These are phyloP conservation scores for Vanessa atalanta DNA, from an alignment of 1,140 invertebrate species.

Conservation along the genomic window DNA sequence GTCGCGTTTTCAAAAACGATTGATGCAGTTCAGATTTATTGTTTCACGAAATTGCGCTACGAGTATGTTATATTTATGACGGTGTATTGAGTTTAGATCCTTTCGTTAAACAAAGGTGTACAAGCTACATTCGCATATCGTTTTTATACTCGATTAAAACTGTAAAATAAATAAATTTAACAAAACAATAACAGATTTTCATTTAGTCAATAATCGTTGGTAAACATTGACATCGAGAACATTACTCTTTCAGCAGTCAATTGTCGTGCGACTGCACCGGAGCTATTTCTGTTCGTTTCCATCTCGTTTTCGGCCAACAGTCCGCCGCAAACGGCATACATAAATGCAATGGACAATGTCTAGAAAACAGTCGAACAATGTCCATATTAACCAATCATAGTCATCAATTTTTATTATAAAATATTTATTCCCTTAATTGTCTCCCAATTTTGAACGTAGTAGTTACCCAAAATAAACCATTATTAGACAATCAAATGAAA, in stretches of 20 bases:
- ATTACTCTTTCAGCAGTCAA: constrained; percentile 47
- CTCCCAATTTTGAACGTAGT: too few species aligned
- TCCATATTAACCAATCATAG: background rate
- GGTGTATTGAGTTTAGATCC: background rate
- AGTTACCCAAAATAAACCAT: background rate
- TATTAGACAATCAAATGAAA: constrained; percentile 15
- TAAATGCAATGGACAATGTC: constrained; percentile 33
- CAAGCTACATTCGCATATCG: background rate
- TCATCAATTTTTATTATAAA: background rate
- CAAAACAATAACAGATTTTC: background rate
- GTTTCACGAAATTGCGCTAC: constrained; percentile 4
- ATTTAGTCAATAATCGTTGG: background rate
- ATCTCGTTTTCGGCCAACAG: constrained; percentile 52
- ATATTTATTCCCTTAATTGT: too few species aligned
- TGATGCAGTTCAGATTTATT: constrained; percentile 15
- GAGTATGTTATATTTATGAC: background rate
- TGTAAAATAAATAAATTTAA: background rate
- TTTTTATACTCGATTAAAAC: background rate
- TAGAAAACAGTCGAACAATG: constrained; percentile 13
- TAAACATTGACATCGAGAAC: constrained; percentile 24
- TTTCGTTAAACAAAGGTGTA: background rate
- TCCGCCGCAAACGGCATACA: constrained; percentile 49
- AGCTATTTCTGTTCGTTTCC: constrained; percentile 55
- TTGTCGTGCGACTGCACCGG: constrained; percentile 53
- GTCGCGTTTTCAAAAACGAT: constrained; percentile 22